A percentile compares a stretch with the other conserved stretches of the same genome.
phyloP scores from a whole-genome alignment of 2,888 invertebrate genomes.

The Bellardia pandia region DNA sequence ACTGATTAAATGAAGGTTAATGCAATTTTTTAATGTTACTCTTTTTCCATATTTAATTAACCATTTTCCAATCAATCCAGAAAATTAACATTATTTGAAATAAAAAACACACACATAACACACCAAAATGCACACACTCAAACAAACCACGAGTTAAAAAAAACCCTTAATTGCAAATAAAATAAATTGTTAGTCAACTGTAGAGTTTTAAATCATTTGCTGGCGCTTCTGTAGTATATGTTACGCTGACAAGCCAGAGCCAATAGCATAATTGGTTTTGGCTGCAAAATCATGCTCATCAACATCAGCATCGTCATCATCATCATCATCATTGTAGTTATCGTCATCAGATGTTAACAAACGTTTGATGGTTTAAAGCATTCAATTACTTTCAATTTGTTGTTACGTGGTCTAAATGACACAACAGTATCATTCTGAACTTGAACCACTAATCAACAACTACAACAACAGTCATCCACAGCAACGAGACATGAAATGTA shows the following conservation, averaged over 20 bases:
- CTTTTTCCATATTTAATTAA: conserved; percentile 35
- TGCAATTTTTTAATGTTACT: neutral
- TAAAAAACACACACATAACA: neutral
- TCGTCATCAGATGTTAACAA: conserved; percentile 47
- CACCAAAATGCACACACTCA: neutral
- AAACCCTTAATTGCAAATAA: conserved; percentile 37
- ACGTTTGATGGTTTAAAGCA: conserved; percentile 74
- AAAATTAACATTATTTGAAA: conserved; percentile 42
- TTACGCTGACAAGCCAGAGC: conserved; percentile 30
- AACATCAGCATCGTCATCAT: conserved; percentile 33
- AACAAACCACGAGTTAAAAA: neutral
- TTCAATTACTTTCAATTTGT: conserved; percentile 79
- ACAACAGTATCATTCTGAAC: conserved; percentile 55
- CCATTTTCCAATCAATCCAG: conserved; percentile 36
- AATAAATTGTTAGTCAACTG: conserved; percentile 18
- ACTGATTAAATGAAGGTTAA: neutral
- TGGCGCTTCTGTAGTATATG: neutral
- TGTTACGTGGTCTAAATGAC: conserved; percentile 74
- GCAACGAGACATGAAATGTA: conserved; percentile 31
- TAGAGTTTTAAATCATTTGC: conserved; percentile 37
- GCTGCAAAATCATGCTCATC: conserved; percentile 37
- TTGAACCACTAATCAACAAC: conserved; percentile 63
- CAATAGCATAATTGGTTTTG: conserved; percentile 51
- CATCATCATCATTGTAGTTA: neutral
- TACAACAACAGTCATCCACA: conserved; percentile 11